Conservation (phyloP, 2,888 invertebrate species). For the Kryphioiulus occultus region DNA sequence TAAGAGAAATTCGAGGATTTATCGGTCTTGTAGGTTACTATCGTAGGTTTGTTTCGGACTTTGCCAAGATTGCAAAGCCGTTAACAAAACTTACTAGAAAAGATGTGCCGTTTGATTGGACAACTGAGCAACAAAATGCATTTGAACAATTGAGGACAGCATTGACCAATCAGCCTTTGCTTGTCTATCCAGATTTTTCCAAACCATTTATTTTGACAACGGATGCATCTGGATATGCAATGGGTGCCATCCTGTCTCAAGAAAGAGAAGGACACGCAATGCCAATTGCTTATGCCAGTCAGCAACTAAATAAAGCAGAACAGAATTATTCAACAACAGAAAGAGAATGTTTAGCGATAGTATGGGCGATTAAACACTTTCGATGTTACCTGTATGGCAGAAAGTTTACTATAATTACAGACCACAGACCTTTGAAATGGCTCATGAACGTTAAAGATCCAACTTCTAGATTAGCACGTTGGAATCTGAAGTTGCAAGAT, state of each 20-base stretch:
- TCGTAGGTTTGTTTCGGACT: no score
- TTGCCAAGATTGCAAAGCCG: background rate
- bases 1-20: no score
- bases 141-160: background rate
- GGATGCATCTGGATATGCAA: slow-evolving; percentile 8
- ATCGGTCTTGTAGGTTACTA: no score
- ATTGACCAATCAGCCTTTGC: background rate
- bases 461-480: background rate
- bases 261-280: background rate
- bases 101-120: background rate
- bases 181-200: background rate
- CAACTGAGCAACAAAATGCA: background rate
- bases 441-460: slow-evolving; percentile 15
- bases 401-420: slow-evolving; percentile 27
- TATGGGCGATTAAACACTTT: slow-evolving; percentile 35
- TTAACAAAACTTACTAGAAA: background rate
- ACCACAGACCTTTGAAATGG: slow-evolving; percentile 25
- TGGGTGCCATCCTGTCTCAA: slow-evolving; percentile 45
- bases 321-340: slow-evolving; percentile 44
- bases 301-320: slow-evolving; percentile 1
- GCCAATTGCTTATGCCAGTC: background rate
- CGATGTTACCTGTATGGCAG: slow-evolving; percentile 2
- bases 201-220: slow-evolving; percentile 24
- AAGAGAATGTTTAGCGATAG: slow-evolving; percentile 45
- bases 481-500: slow-evolving; percentile 15